These are phyloP conservation scores for Hirtodrosophila confusa DNA, from an alignment of 2,888 invertebrate genomes.

Conservation along the genomic window DNA sequence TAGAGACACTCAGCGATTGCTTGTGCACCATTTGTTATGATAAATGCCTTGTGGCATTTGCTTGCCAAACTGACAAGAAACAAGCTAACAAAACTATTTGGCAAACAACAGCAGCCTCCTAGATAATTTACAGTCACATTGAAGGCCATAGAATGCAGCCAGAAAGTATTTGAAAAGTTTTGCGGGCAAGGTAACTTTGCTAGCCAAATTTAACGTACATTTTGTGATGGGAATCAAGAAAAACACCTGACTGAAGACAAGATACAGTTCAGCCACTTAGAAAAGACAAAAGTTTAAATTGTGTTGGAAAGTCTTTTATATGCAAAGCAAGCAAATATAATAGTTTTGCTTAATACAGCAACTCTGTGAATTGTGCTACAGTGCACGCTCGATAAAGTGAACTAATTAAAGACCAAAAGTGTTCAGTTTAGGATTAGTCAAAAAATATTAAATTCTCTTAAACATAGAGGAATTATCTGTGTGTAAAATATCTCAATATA, in stretches of 20 bases:
- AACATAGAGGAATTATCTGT: too few species aligned
- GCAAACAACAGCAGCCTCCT: slow-evolving; percentile 49
- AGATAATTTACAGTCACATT: slow-evolving; percentile 55
- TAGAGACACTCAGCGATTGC: slow-evolving; percentile 20
- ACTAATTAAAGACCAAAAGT: too few species aligned
- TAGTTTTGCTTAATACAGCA: neutral
- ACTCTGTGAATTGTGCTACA: too few species aligned
- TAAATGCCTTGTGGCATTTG: slow-evolving; percentile 55
- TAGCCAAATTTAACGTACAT: slow-evolving; percentile 24
- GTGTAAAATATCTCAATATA: too few species aligned
- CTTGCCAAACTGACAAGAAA: slow-evolving; percentile 29
- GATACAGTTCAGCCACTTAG: slow-evolving; percentile 7
- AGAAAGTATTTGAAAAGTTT: slow-evolving; percentile 46
- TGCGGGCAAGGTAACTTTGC: slow-evolving; percentile 13
- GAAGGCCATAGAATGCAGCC: slow-evolving; percentile 42
- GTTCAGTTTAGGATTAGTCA: too few species aligned
- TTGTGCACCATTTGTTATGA: slow-evolving; percentile 36
- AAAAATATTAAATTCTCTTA: too few species aligned
- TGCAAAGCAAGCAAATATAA: neutral
- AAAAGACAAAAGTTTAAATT: slow-evolving; percentile 5
- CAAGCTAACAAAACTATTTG: slow-evolving; percentile 51
- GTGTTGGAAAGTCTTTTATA: too few species aligned
- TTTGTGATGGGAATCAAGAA: too few species aligned
- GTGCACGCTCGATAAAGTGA: too few species aligned
- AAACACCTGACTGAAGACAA: slow-evolving; percentile 1